Conservation (phyloP, 2,888 invertebrate genomes). For the Thymelicus lineola region DNA sequence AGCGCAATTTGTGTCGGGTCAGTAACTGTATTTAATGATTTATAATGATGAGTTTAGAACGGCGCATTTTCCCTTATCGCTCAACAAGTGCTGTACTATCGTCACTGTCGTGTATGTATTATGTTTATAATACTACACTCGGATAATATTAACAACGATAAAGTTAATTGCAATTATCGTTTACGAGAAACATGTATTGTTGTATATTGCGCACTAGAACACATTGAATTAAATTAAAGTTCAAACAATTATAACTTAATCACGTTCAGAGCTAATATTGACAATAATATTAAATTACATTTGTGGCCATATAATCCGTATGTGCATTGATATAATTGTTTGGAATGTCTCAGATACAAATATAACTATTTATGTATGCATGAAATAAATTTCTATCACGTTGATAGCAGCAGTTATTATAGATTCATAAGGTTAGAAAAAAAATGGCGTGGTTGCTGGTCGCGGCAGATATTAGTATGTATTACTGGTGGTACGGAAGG, state of each 20-base stretch:
- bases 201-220: slow-evolving; percentile 6
- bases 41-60: slow-evolving; percentile 36
- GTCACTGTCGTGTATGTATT: neutral
- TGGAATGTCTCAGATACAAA: neutral
- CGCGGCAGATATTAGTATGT: too few species aligned
- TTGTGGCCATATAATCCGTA: neutral
- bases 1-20: slow-evolving; percentile 43
- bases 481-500: too few species aligned
- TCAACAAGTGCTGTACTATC: slow-evolving; percentile 14
- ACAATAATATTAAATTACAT: neutral
- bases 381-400: neutral
- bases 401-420: neutral
- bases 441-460: too few species aligned
- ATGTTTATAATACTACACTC: slow-evolving; percentile 17
- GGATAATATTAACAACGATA: slow-evolving; percentile 26
- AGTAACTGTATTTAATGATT: slow-evolving; percentile 41
- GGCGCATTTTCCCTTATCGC: slow-evolving; percentile 45
- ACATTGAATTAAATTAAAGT: neutral
- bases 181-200: neutral
- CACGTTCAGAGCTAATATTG: neutral
- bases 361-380: too few species aligned
- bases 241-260: neutral
- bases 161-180: slow-evolving; percentile 3
- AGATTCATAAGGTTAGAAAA: too few species aligned
- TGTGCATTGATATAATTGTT: neutral